Evolutionary conservation across 2,888 invertebrate genomes (phyloP).

Genomic region (Scaptodrosophila latifasciaeformis): DNA sequence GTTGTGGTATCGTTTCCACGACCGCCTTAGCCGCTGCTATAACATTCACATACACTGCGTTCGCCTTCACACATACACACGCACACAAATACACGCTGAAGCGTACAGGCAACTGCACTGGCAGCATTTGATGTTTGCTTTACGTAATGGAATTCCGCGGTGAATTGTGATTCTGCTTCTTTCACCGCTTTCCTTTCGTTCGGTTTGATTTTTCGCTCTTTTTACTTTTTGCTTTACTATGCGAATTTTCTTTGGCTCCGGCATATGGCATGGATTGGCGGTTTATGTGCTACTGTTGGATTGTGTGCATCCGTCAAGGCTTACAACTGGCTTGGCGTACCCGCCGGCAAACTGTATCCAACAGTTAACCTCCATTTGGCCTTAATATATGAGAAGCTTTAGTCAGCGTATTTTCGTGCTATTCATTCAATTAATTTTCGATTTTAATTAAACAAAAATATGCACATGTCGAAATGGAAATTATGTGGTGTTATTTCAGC

Average conservation of each 20-base stretch:
- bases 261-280: conserved; percentile 31
- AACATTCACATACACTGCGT: background rate
- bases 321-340: background rate
- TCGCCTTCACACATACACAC: background rate
- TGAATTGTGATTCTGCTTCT: conserved; percentile 46
- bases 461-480: conserved; percentile 32
- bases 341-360: conserved; percentile 28
- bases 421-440: conserved; percentile 51
- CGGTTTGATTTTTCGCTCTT: background rate
- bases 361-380: background rate
- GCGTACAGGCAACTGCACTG: background rate
- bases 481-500: conserved; percentile 37
- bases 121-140: conserved; percentile 59
- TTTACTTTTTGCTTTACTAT: conserved; percentile 29
- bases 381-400: conserved; percentile 21
- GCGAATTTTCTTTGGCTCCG: conserved; percentile 37
- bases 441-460: conserved; percentile 65
- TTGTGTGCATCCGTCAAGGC: conserved; percentile 18
- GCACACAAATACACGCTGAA: background rate
- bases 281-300: conserved; percentile 41
- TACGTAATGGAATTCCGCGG: conserved; percentile 66
- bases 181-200: conserved; percentile 38
- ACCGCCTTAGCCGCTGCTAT: conserved; percentile 15
- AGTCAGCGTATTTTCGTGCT: conserved; percentile 43
- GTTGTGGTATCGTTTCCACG: conserved; percentile 35